Base-by-base conservation (phyloP, 2,888 invertebrate genomes). In the Hirtodrosophila confusa region DNA sequence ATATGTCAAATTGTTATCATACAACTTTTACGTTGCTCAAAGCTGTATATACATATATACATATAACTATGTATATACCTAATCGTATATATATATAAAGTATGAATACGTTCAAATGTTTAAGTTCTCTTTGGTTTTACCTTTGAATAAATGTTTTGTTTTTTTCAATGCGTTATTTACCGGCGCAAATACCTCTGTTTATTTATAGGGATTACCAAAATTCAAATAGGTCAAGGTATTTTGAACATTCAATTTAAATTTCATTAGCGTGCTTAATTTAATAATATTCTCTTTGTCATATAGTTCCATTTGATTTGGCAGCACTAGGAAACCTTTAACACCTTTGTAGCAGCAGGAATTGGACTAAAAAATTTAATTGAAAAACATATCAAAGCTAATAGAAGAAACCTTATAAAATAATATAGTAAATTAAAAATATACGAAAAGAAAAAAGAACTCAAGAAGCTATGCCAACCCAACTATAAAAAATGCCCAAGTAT, bases 381-480 rank as follows among this genome's bases (percentile, higher is more conserved):
- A 58, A 85, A 82, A 88, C 86, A 84, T 87, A 84, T 87, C 83
- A 83, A 78, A 73, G 70, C 64, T 68, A 60, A 75, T 61, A 75
- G 60, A 68, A 23, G 9, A 48, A 75, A 58, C 40, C 62, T 50
- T 57, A 55, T 53, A 57, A 33, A 50, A 54, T 27, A 44, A 61
- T 45, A 53, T 56, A 58, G 36, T 50, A 49, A 49, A 66, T 51
- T 75, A 41, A 44, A 48, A 65, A 36, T 48, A 50, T 39, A 54
- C 12, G 36, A 12, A 43, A 53, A 44, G 33, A 43, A 41, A 50
- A 41, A 53, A 53, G 49, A 63, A 63, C 65, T 56, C 53, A 56
- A 70, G 54, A 73, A 70, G 74, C 65, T 74, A 67, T 79, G 77
- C 69, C 69, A 86, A 67, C 61, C 69, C 67, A 86, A 76, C 69